Evolutionary conservation across 2,888 invertebrate species (phyloP).

Genomic region (Latheticus oryzae): DNA sequence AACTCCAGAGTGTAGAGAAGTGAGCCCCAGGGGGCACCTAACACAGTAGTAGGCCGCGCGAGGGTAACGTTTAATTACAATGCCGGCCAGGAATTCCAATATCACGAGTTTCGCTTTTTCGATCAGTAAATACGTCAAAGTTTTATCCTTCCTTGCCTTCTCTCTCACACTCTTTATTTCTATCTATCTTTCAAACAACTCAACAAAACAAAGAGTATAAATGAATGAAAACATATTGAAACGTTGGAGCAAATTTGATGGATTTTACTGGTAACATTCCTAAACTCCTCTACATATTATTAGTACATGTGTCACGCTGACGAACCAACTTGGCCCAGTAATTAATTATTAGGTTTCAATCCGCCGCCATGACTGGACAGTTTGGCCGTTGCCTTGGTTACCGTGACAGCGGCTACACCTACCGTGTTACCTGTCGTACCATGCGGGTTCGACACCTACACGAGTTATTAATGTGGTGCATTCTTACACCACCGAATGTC

Average conservation of each 20-base stretch:
- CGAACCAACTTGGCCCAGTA: slow-evolving; percentile 51
- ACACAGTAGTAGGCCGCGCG: slow-evolving; percentile 42
- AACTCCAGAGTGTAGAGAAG: slow-evolving; percentile 34
- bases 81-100: slow-evolving; percentile 47
- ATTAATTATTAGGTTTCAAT: slow-evolving; percentile 65
- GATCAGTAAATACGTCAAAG: slow-evolving; percentile 22
- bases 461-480: slow-evolving; percentile 53
- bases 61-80: slow-evolving; percentile 49
- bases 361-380: slow-evolving; percentile 62
- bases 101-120: slow-evolving; percentile 36
- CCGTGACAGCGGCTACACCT: slow-evolving; percentile 60
- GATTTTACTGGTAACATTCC: too few species aligned
- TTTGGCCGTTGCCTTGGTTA: slow-evolving; percentile 60
- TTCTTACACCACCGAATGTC: slow-evolving; percentile 46
- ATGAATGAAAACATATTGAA: too few species aligned
- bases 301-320: slow-evolving; percentile 38
- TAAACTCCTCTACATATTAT: slow-evolving; percentile 13
- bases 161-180: too few species aligned
- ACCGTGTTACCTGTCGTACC: slow-evolving; percentile 59
- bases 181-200: too few species aligned
- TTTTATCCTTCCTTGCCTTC: too few species aligned
- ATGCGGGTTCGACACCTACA: slow-evolving; percentile 53
- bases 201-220: too few species aligned
- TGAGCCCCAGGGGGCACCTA: slow-evolving; percentile 37
- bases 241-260: too few species aligned